Conservation (phyloP, 2,888 invertebrate species). For the Silvanus unidentatus region DNA sequence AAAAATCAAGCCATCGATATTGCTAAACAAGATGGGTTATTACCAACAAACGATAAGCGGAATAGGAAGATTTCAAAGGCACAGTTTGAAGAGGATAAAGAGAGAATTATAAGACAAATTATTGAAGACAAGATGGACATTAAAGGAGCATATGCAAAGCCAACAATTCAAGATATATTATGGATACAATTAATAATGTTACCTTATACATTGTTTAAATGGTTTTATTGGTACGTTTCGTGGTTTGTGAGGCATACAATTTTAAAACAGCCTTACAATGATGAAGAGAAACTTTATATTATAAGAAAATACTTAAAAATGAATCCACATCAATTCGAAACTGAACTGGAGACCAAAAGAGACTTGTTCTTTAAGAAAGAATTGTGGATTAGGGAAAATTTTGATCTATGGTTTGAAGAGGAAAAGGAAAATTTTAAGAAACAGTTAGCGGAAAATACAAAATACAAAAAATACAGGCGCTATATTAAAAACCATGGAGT, state of each 20-base stretch:
- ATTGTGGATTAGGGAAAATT: conserved; percentile 80
- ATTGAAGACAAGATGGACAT: conserved; percentile 93
- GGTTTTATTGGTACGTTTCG: conserved; percentile 65
- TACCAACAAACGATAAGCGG: conserved; percentile 43
- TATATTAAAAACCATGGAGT: conserved; percentile 88
- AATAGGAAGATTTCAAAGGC: conserved; percentile 39
- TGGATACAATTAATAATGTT: conserved; percentile 78
- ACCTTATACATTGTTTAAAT: conserved; percentile 68
- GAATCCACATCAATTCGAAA: conserved; percentile 65
- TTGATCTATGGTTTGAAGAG: conserved; percentile 68
- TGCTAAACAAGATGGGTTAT: conserved; percentile 55
- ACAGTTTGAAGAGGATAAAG: conserved; percentile 45
- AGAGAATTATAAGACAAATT: conserved; percentile 70
- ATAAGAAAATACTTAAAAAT: conserved; percentile 73
- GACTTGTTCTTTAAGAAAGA: conserved; percentile 67
- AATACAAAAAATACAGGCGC: conserved; percentile 82
- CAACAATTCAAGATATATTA: conserved; percentile 67
- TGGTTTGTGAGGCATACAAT: conserved; percentile 82
- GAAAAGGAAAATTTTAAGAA: conserved; percentile 82
- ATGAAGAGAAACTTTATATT: conserved; percentile 77
- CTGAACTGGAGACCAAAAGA: conserved; percentile 67
- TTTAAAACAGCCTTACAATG: conserved; percentile 67
- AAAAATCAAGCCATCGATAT: conserved; percentile 71
- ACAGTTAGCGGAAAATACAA: conserved; percentile 77
- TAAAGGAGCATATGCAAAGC: conserved; percentile 86